Base-by-base conservation (phyloP, 2,888 invertebrate species). In the Argyra leucocephala region DNA sequence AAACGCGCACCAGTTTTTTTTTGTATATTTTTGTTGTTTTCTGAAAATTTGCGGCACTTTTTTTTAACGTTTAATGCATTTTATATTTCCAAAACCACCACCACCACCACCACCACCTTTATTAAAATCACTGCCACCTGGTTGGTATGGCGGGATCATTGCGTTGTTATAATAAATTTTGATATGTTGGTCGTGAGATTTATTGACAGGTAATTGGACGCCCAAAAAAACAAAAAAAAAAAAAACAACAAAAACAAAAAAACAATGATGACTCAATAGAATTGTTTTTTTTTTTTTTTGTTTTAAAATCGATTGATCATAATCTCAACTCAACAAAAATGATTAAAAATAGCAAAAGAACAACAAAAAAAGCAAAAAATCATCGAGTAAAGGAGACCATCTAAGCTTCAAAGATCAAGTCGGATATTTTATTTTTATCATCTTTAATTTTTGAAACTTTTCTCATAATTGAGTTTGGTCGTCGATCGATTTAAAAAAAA, bases 61-160 rank as follows among this genome's bases (percentile, higher is more conserved):
- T 74, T 73, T 68, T 64, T 37, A 70, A 72, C 74, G 73, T 73
- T 74, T 74, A 74, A 73, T 72, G 72, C 71, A 70, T 69, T 69
- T 70, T 59, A 64, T 66, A 48, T 64, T 67, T 69, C 70, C 67
- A n/a, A n/a, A n/a, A 66, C 64, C 66, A 63, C 64, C 68, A 61
- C 59, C 67, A 69, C 67, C 62, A 63, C 69, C 23, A 64, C 67
- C 68, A 59, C 64, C 69, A 37, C 37, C 37, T 9, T 37, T 37
- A 37, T 37, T 37, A 48, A 48, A n/a, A 48, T 15, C 4, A 48
- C 48, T 18, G 48, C 48, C 48, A 48, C 6, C 48, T 18, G 48
- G 5, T 18, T 15, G 48, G 12, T 31, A 48, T 31, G 10, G 31
- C n/a, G 48, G 18, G 48, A 48, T 48, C 48, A 48, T 48, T 48